Evolutionary conservation across 2,797 vertebrate genomes (phyloP), one percentile per base, ranked within the genome.

Genomic region (Hemibagrus guttatus): DNA sequence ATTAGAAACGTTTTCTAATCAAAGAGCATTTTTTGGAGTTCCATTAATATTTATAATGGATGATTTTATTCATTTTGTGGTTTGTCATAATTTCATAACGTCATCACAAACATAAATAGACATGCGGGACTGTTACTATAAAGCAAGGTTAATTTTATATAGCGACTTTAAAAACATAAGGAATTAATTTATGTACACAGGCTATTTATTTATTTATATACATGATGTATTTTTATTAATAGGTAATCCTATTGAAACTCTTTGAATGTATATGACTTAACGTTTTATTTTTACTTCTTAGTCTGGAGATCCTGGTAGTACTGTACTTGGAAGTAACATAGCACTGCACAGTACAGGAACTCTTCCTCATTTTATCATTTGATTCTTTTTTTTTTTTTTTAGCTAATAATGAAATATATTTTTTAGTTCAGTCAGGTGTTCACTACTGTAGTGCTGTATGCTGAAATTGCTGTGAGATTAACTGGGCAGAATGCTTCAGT

Each of bases 1-100:
- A 85, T 58, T 81, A 68, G 19, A 58, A 82, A 75, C 9, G 28
- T 58, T 59, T 49, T 49, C 39, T 56, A 69, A 58, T n/a, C 72
- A n/a, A n/a, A n/a, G n/a, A n/a, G n/a, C n/a, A n/a, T n/a, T n/a
- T n/a, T n/a, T n/a, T n/a, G n/a, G n/a, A n/a, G 76, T 28, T 72
- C 63, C 11, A 35, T 74, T 58, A 52, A 23, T 66, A 56, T 61
- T 58, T 75, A 8, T 2, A 82, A 49, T 17, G 21, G 9, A 49
- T 52, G 6, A 28, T 46, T 83, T 58, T 64, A 19, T 66, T 64
- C 16, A 64, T 52, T 81, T 39, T 61, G 74, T 21, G 11, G 52
- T 76, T 56, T 56, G 49, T n/a, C 6, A 75, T 78, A 7, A 21
- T 58, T 80, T 85, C 21, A 12, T 46, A 31, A 72, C 42, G 42